Base-by-base conservation (phyloP, 2,797 vertebrate species). In the Megaceryle alcyon region DNA sequence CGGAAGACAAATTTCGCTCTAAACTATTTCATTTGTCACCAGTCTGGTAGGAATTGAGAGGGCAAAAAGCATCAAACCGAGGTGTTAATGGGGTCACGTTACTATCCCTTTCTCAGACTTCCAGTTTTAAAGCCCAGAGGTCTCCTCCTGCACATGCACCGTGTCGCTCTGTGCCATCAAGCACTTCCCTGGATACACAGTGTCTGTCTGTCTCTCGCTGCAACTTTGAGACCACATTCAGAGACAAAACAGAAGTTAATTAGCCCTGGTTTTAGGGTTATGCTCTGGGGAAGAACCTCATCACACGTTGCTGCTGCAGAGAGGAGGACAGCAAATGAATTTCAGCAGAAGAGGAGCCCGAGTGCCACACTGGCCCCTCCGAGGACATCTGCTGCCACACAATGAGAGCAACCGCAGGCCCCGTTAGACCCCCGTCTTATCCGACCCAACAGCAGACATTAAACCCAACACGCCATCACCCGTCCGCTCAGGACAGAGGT, bases 191-290 rank as follows among this genome's bases (percentile, higher is more conserved):
- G 43, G 64, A 92, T 60, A 82, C 33, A 21, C 6, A 3, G 5
- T 0, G 1, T 33, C 86, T 25, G 49, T 10, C 64, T 39, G 39
- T 43, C 37, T 57, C 66, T 44, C 1, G 0, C 71, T 29, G 39
- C 35, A 84, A 31, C 68, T 53, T 57, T 70, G 22, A 90, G 48
- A 29, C 68, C 43, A 43, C 1, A 31, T 26, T 70, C 83, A 60
- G 56, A 86, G 64, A 91, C 65, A 75, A 88, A 88, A 63, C 66
- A 72, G 6, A 26, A 79, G 73, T 65, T 88, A 90, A 93, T 90
- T 63, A 95, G 88, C 53, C 77, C 43, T 49, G 51, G 35, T 41
- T 82, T 82, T 51, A 59, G 73, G 72, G 75, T 44, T 77, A 26
- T 11, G 60, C 81, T 70, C 70, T 8, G 81, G 81, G 83, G 70